phyloP scores from a whole-genome alignment of 2,113 vertebrate species.

The Rhabdomys dilectus region DNA sequence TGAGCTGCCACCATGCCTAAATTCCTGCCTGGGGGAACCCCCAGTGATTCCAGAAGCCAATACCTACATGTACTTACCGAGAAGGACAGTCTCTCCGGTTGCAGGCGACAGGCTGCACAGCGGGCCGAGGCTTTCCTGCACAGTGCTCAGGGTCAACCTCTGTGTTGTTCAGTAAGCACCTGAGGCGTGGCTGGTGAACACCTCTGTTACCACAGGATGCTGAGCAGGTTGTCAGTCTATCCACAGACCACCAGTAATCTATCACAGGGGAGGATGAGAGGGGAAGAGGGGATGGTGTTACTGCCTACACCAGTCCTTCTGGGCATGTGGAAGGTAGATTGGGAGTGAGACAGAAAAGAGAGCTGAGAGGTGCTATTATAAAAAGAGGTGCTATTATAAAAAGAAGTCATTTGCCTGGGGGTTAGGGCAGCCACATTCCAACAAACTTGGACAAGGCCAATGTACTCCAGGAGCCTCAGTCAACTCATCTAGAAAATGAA shows the following conservation, averaged over 20 bases:
- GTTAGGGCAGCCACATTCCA: neutral
- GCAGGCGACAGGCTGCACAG: conserved; percentile 86
- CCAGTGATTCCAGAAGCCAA: too few species aligned
- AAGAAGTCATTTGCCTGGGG: neutral
- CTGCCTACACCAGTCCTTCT: neutral
- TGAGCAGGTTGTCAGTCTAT: conserved; percentile 86
- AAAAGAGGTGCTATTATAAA: neutral
- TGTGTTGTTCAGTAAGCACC: conserved; percentile 85
- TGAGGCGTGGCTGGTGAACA: conserved; percentile 86
- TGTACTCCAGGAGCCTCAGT: neutral
- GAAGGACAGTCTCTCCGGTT: conserved; percentile 92
- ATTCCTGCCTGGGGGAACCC: too few species aligned
- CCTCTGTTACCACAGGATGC: conserved; percentile 89
- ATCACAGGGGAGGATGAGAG: conserved; percentile 34
- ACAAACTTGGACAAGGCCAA: neutral
- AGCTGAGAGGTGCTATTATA: too few species aligned
- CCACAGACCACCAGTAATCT: conserved; percentile 88
- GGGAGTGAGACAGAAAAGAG: neutral
- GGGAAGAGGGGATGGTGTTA: neutral
- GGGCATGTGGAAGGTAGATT: too few species aligned
- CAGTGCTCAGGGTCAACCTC: conserved; percentile 87
- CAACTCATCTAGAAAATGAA: neutral
- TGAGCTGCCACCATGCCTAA: too few species aligned
- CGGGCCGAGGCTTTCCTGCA: conserved; percentile 85
- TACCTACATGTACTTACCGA: conserved; percentile 86